phyloP scores from a whole-genome alignment of 1,140 invertebrate genomes.

The Mamestra configurata region DNA sequence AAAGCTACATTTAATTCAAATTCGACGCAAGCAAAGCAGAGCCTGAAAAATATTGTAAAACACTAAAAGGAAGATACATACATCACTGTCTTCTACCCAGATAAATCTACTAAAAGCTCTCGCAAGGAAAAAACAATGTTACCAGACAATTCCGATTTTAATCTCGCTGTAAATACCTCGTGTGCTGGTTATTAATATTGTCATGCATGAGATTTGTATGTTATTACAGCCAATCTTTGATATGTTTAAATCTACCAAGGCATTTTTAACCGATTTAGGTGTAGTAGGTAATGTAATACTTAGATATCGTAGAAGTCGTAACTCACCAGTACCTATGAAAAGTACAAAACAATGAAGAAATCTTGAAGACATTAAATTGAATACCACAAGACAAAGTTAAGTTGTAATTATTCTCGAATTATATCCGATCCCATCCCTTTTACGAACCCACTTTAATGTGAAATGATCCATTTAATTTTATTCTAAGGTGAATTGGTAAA shows the following conservation, averaged over 20 bases:
- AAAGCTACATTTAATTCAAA: background rate
- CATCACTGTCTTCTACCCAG: background rate
- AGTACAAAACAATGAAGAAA: constrained; percentile 45
- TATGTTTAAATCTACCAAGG: constrained; percentile 14
- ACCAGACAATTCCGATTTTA: background rate
- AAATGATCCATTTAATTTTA: no score
- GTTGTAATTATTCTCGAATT: background rate
- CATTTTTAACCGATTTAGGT: background rate
- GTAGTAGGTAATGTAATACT: constrained; percentile 17
- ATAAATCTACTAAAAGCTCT: background rate
- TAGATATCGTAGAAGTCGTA: constrained; percentile 28
- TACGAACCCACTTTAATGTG: no score
- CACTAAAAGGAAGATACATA: constrained; percentile 2
- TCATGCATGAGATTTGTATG: constrained; percentile 16
- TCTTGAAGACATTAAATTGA: background rate
- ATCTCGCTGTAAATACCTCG: background rate
- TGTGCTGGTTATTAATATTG: background rate
- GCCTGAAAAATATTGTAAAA: background rate
- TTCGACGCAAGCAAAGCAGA: background rate
- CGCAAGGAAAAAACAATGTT: background rate
- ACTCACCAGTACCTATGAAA: constrained; percentile 53
- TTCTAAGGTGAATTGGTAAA: no score
- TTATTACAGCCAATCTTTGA: constrained; percentile 20
- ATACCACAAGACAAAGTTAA: background rate
- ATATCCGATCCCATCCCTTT: background rate